Evolutionary conservation across 2,888 invertebrate species (phyloP).

Genomic region (Minunthozetes semirufus): DNA sequence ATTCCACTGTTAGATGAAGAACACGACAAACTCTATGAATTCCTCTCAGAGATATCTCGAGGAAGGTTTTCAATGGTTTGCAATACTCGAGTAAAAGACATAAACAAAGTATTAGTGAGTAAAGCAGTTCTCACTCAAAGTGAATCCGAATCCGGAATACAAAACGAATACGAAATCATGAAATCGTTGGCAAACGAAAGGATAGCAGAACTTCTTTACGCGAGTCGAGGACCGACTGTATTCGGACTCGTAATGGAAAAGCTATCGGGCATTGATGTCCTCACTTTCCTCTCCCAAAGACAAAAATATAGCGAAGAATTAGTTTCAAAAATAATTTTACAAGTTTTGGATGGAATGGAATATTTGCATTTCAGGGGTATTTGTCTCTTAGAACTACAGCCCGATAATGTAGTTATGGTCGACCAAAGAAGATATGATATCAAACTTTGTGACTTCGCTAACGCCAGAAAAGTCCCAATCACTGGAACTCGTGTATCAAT

Average conservation of each 20-base stretch:
- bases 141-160: conserved; percentile 56
- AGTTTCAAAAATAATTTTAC: conserved; percentile 76
- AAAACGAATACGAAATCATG: conserved; percentile 71
- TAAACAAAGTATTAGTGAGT: conserved; percentile 68
- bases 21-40: conserved; percentile 65
- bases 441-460: conserved; percentile 86
- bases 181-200: conserved; percentile 77
- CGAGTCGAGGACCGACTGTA: conserved; percentile 43
- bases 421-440: conserved; percentile 56
- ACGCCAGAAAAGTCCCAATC: conserved; percentile 71
- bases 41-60: conserved; percentile 74
- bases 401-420: conserved; percentile 89
- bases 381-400: conserved; percentile 82
- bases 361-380: conserved; percentile 91
- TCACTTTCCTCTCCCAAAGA: conserved; percentile 76
- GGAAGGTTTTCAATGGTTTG: conserved; percentile 80
- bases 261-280: conserved; percentile 77
- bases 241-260: conserved; percentile 49
- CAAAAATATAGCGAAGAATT: conserved; percentile 89
- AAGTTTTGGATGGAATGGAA: conserved; percentile 80
- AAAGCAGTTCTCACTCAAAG: conserved; percentile 61
- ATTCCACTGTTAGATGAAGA: conserved; percentile 63
- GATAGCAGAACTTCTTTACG: conserved; percentile 57
- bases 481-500: conserved; percentile 60
- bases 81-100: conserved; percentile 65